These are phyloP conservation scores for Grus americana DNA, from an alignment of 2,113 vertebrate genomes.

Conservation along the genomic window DNA sequence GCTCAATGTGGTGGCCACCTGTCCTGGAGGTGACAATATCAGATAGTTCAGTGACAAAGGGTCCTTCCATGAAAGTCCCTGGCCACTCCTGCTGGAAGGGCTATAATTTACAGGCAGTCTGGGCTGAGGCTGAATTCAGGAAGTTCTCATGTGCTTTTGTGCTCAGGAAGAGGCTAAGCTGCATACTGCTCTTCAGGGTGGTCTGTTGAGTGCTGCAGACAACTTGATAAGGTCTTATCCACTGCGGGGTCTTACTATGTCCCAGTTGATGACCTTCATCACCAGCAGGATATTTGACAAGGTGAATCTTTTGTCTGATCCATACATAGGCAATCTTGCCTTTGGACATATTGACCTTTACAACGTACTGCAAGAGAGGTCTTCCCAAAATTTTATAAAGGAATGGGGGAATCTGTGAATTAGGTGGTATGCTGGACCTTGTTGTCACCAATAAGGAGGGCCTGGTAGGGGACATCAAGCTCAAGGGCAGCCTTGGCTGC, in stretches of 20 bases:
- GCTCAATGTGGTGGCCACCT: background rate
- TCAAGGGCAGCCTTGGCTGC: no score
- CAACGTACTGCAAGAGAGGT: background rate
- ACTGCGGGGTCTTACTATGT: background rate
- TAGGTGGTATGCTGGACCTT: background rate
- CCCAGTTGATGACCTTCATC: background rate
- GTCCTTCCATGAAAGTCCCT: background rate
- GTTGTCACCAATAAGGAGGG: no score
- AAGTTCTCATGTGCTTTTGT: background rate
- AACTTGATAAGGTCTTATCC: background rate
- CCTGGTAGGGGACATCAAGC: no score
- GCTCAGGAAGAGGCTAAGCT: background rate
- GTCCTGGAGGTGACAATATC: background rate
- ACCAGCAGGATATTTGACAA: background rate
- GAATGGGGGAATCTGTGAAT: background rate
- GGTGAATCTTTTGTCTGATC: background rate
- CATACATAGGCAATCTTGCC: background rate
- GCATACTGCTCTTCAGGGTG: background rate
- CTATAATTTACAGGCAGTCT: background rate
- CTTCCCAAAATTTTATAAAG: background rate
- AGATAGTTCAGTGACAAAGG: background rate
- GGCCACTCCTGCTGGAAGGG: background rate
- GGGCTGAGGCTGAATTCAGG: background rate
- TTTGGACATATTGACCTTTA: background rate
- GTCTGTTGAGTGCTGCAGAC: background rate